Conservation (phyloP, 2,113 vertebrate genomes). For the Podocnemis expansa region DNA sequence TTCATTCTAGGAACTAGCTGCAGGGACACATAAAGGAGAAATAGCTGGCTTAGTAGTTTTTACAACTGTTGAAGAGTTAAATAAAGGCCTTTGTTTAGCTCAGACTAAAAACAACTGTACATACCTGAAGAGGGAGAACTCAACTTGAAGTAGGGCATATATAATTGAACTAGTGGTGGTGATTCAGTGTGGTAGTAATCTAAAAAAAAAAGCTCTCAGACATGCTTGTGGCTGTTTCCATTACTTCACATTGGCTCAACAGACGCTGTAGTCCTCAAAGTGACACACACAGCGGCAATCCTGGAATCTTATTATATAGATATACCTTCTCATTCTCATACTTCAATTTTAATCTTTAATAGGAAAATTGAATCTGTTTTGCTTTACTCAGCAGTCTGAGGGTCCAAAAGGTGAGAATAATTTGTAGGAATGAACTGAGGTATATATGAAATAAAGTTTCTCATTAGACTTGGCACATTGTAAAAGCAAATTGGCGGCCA, state of each 20-base stretch:
- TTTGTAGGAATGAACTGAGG: background rate
- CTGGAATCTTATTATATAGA: background rate
- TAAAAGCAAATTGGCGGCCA: background rate
- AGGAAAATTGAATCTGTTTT: background rate
- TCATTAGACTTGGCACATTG: background rate
- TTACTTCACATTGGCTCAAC: background rate
- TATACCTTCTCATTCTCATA: background rate
- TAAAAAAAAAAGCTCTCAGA: background rate
- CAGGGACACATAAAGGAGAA: background rate
- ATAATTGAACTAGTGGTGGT: background rate
- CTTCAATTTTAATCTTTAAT: background rate
- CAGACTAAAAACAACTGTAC: background rate
- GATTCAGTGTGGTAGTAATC: background rate
- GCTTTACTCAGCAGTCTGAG: background rate
- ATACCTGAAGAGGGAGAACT: background rate
- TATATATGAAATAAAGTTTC: background rate
- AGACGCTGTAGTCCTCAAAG: background rate
- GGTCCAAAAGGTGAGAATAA: fast-evolving
- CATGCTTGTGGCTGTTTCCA: background rate
- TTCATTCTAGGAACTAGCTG: background rate
- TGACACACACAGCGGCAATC: background rate
- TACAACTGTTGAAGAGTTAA: background rate
- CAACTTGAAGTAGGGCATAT: background rate
- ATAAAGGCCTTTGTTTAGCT: background rate
- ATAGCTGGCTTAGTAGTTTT: background rate